These are phyloP conservation scores for Nyctalus aviator DNA, from an alignment of 2,797 vertebrate species.

Conservation along the genomic window DNA sequence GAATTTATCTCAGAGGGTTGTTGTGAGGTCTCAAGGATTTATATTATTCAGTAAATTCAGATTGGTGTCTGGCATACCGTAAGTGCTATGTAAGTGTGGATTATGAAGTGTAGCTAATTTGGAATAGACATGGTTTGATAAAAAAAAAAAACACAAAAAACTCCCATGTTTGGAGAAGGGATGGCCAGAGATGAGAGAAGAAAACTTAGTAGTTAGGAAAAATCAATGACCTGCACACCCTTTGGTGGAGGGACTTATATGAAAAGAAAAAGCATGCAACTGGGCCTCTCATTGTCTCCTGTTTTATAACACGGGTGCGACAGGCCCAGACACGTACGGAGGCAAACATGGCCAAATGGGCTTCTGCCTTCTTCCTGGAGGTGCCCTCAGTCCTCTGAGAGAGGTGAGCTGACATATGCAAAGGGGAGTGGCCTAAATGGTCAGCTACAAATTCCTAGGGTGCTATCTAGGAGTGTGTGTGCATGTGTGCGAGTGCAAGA, in stretches of 20 bases:
- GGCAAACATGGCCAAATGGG: accelerated
- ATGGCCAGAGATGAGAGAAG: neutral
- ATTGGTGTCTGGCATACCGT: neutral
- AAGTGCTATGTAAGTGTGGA: neutral
- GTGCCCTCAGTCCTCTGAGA: constrained; percentile 63
- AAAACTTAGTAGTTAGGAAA: neutral
- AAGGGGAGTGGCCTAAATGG: neutral
- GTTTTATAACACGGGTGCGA: neutral
- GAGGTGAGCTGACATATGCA: constrained; percentile 54
- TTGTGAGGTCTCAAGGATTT: neutral
- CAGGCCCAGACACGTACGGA: neutral
- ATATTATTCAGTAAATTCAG: neutral
- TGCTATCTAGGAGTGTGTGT: neutral
- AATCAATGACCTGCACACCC: neutral
- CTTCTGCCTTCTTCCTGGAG: neutral
- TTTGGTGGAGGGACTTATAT: neutral
- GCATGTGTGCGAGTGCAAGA: neutral
- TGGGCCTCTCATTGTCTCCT: neutral
- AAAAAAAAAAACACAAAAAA: neutral
- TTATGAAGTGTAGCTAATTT: neutral
- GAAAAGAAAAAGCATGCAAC: neutral
- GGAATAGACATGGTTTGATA: neutral
- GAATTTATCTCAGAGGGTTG: neutral
- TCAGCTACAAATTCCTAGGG: neutral
- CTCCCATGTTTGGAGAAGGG: neutral